Percentiles rank a stretch among this genome's conserved stretches.
phyloP scores from a whole-genome alignment of 1,140 invertebrate species.

The Protaetia brevitarsis region DNA sequence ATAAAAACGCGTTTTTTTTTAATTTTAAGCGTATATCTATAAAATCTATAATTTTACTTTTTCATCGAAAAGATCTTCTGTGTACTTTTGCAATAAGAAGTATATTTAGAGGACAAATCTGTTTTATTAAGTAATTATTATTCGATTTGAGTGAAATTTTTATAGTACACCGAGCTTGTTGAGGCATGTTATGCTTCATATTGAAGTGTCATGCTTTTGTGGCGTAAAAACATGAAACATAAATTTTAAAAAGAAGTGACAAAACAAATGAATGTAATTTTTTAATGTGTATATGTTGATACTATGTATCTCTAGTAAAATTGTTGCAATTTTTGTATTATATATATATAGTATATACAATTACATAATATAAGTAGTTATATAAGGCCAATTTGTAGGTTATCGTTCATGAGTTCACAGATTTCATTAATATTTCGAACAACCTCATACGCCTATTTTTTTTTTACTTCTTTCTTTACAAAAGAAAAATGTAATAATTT shows the following conservation, averaged over 20 bases:
- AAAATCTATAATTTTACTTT: constrained; percentile 14
- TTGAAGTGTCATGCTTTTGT: constrained; percentile 38
- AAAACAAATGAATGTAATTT: constrained; percentile 31
- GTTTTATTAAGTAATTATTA: constrained; percentile 13
- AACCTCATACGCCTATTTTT: background rate
- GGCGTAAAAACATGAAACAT: constrained; percentile 26
- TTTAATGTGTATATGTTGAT: constrained; percentile 44
- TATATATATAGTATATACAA: constrained; percentile 25
- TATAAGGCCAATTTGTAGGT: background rate
- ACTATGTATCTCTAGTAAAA: constrained; percentile 51
- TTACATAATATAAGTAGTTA: constrained; percentile 4
- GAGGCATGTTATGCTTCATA: constrained; percentile 35
- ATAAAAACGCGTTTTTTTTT: background rate
- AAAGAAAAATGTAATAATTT: background rate
- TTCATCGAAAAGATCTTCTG: constrained; percentile 26
- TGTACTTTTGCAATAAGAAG: constrained; percentile 31
- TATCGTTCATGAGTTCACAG: background rate
- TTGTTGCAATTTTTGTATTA: constrained; percentile 49
- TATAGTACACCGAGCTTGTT: constrained; percentile 4
- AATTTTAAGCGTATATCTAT: constrained; percentile 7
- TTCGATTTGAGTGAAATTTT: constrained; percentile 22
- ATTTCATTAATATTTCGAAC: background rate
- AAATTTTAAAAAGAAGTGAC: constrained; percentile 27
- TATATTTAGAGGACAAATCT: constrained; percentile 26
- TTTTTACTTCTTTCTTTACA: background rate